Percentiles rank a stretch among this genome's conserved stretches.
phyloP scores from a whole-genome alignment of 2,113 vertebrate species.

The Ceuthmochares aereus region DNA sequence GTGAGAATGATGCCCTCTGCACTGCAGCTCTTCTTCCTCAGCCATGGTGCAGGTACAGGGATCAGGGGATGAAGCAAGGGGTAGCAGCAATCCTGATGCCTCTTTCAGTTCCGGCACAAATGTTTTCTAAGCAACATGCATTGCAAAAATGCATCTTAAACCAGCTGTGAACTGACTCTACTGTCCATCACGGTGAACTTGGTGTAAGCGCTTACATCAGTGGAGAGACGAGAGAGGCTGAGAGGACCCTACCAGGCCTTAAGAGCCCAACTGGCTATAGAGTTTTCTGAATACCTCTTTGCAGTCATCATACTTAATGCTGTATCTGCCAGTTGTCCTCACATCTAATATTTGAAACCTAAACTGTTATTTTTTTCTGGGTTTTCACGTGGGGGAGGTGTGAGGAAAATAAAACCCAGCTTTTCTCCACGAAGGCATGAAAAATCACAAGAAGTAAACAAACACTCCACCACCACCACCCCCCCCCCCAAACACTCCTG shows the following conservation, averaged over 20 bases:
- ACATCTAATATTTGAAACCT: background rate
- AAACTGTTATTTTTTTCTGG: background rate
- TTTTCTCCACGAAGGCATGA: background rate
- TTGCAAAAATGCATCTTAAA: background rate
- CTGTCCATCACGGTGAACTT: background rate
- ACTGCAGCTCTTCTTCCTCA: background rate
- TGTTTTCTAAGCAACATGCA: background rate
- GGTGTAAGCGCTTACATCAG: background rate
- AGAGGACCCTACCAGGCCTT: background rate
- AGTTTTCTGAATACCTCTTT: background rate
- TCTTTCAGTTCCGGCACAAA: background rate
- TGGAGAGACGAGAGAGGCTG: background rate
- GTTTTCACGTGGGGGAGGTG: background rate
- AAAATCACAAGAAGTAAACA: background rate
- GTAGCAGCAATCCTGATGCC: background rate
- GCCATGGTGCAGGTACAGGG: accelerated
- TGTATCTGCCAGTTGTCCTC: background rate
- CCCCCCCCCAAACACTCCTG: background rate
- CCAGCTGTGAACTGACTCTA: background rate
- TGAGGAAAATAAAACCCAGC: background rate
- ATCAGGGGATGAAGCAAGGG: background rate
- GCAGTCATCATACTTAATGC: background rate
- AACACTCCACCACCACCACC: background rate
- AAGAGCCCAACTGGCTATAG: background rate
- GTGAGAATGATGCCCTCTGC: accelerated